Percentiles rank a stretch among this genome's conserved stretches.
Conservation (phyloP, 2,113 vertebrate genomes). For the Chunga burmeisteri region DNA sequence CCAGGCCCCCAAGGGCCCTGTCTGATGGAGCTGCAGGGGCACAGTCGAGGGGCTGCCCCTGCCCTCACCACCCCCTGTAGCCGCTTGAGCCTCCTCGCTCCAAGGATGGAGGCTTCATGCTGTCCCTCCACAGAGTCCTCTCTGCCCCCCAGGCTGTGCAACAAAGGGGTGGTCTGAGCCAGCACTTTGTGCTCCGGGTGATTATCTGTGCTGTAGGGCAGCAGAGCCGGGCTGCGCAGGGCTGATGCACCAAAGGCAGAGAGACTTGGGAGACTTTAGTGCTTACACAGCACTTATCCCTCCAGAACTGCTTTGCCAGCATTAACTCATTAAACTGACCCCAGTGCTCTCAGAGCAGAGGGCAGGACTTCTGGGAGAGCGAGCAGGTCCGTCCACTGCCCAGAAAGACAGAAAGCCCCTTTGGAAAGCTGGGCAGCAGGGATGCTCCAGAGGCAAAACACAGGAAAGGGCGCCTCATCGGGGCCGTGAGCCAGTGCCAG, state of each 20-base stretch:
- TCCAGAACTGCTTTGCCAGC: slow-evolving; percentile 43
- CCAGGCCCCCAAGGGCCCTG: too few relatives aligned
- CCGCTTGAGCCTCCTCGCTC: not conserved
- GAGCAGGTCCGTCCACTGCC: not conserved
- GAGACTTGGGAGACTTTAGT: not conserved
- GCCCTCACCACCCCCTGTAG: not conserved
- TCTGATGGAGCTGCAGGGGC: accelerated
- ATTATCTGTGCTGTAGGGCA: not conserved
- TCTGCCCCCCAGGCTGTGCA: not conserved
- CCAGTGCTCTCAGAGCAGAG: slow-evolving; percentile 16
- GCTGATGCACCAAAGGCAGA: accelerated
- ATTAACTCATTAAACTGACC: slow-evolving; percentile 29
- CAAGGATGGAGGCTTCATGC: not conserved
- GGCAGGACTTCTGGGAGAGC: not conserved
- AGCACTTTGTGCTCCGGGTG: not conserved
- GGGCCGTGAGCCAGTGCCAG: accelerated
- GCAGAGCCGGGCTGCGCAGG: not conserved
- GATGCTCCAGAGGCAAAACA: not conserved
- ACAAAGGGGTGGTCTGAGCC: not conserved
- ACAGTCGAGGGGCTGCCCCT: not conserved
- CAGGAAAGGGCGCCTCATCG: not conserved
- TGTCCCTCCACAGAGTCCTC: not conserved
- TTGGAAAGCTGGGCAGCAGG: accelerated
- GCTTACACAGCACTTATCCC: slow-evolving; percentile 45
- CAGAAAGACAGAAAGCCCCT: not conserved